Percentiles rank a stretch among this genome's conserved stretches.
These are phyloP conservation scores for Cecidostiba fungosa DNA, from an alignment of 2,888 invertebrate species.

Conservation along the genomic window DNA sequence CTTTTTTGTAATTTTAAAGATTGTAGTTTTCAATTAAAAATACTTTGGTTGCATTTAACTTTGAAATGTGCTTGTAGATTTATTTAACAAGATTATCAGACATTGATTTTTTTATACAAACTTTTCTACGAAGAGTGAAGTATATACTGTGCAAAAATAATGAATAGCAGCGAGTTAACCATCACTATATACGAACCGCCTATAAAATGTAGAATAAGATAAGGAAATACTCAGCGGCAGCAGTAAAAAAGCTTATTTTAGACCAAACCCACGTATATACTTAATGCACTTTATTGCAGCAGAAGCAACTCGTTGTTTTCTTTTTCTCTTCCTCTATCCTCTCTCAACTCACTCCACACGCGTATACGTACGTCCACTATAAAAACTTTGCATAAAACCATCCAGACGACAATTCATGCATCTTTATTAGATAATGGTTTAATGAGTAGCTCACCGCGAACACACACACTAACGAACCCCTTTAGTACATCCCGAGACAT, in stretches of 20 bases:
- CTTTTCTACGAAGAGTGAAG: no score
- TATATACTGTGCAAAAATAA: not conserved
- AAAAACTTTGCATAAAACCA: slow-evolving; percentile 19
- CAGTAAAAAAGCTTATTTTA: not conserved
- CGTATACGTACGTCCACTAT: not conserved
- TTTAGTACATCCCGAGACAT: not conserved
- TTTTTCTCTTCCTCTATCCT: not conserved
- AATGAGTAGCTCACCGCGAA: slow-evolving; percentile 11
- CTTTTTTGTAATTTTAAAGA: no score
- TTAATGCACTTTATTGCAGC: not conserved
- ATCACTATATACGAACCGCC: not conserved
- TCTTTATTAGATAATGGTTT: slow-evolving; percentile 42
- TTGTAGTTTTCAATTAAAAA: no score
- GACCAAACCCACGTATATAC: not conserved
- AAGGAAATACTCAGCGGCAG: not conserved
- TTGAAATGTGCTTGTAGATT: no score
- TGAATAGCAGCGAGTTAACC: not conserved
- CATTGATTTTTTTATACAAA: no score
- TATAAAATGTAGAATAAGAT: not conserved
- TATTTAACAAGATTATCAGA: no score
- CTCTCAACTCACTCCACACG: not conserved
- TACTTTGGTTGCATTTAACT: no score
- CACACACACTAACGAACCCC: slow-evolving; percentile 17
- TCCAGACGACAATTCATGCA: not conserved
- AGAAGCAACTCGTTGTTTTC: not conserved